phyloP scores from a whole-genome alignment of 2,797 vertebrate genomes.

The Anguilla anguilla region DNA sequence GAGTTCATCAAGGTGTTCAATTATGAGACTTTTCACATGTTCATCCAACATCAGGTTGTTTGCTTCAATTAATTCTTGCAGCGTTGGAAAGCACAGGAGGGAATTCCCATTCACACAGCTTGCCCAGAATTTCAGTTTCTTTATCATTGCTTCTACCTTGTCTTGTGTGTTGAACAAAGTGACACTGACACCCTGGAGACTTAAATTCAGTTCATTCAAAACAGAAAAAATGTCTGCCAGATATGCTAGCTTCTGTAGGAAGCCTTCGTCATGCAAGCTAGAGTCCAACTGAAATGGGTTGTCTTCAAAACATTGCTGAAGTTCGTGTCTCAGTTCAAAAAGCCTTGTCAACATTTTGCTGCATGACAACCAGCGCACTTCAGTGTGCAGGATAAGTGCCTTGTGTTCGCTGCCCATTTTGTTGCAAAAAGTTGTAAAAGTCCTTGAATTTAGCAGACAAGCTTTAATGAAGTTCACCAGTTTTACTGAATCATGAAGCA shows the following conservation, averaged over 20 bases:
- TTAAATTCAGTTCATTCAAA: slow-evolving; percentile 36
- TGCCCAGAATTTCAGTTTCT: slow-evolving; percentile 27
- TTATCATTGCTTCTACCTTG: slow-evolving; percentile 31
- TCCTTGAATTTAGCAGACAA: not conserved
- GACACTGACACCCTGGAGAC: slow-evolving; percentile 28
- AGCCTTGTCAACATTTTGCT: slow-evolving; percentile 18
- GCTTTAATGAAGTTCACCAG: slow-evolving; percentile 12
- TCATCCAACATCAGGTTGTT: slow-evolving; percentile 12
- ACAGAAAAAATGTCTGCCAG: slow-evolving; percentile 26
- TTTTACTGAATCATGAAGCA: not conserved
- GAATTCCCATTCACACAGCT: slow-evolving; percentile 24
- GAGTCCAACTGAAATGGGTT: not conserved
- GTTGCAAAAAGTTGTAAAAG: too few relatives aligned
- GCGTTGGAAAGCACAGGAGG: slow-evolving; percentile 30
- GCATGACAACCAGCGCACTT: slow-evolving; percentile 4
- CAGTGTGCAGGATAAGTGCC: not conserved
- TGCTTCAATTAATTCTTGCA: slow-evolving; percentile 11
- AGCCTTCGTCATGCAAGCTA: not conserved
- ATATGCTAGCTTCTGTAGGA: slow-evolving; percentile 26
- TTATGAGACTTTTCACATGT: slow-evolving; percentile 8
- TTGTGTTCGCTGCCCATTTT: too few relatives aligned
- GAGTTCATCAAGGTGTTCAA: not conserved
- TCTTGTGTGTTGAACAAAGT: slow-evolving; percentile 29
- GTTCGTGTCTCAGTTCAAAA: not conserved
- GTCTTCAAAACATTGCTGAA: slow-evolving; percentile 19